Evolutionary conservation across 2,888 invertebrate genomes (phyloP).

Genomic region (Callinectes sapidus): DNA sequence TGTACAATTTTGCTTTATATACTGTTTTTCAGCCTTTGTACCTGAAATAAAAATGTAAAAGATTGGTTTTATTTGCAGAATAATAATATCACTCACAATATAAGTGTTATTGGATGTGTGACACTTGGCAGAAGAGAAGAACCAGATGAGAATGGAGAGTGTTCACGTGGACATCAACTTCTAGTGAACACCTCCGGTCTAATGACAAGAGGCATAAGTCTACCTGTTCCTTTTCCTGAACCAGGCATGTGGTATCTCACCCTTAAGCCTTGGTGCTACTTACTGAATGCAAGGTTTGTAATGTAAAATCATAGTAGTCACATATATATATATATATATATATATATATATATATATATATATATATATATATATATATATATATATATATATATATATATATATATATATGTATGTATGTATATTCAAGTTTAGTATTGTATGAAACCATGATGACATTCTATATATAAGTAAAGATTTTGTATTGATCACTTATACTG

Average conservation of each 20-base stretch:
- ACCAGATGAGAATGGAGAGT: slow-evolving; percentile 56
- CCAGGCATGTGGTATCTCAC: slow-evolving; percentile 89
- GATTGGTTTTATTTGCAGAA: slow-evolving; percentile 68
- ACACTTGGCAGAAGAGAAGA: slow-evolving; percentile 73
- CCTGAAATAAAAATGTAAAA: neutral
- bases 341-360: neutral
- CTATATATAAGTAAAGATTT: too few species aligned
- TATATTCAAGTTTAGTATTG: too few species aligned
- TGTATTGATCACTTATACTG: too few species aligned
- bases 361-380: too few species aligned
- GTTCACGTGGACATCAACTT: slow-evolving; percentile 58
- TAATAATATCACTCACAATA: slow-evolving; percentile 72
- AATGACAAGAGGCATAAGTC: slow-evolving; percentile 30
- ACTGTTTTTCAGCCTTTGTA: neutral
- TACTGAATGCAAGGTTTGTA: slow-evolving; percentile 54
- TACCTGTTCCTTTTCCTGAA: slow-evolving; percentile 85
- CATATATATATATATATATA: neutral
- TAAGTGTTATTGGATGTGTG: slow-evolving; percentile 74
- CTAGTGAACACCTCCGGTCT: slow-evolving; percentile 65
- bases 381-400: too few species aligned
- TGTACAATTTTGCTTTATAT: neutral
- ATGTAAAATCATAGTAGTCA: neutral
- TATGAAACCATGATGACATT: too few species aligned
- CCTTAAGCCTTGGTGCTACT: slow-evolving; percentile 82
- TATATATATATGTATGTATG: too few species aligned